Conservation (phyloP, 92 coral and sea anemone genomes). For the Zoanthus sociatus region DNA sequence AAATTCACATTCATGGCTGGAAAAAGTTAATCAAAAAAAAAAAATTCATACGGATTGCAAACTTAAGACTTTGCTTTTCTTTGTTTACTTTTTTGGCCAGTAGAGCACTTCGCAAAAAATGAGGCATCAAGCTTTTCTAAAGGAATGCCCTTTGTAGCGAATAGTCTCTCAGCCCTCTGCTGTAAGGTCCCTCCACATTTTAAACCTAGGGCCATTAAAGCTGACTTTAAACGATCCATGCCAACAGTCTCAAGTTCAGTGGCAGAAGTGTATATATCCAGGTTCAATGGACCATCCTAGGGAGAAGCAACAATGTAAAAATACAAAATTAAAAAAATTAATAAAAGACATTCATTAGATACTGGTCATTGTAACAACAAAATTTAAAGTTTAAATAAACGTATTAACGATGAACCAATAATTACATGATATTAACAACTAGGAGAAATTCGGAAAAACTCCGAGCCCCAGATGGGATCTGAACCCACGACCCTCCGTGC, state of each 20-base stretch:
- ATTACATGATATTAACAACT: too few species aligned
- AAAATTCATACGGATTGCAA: too few species aligned
- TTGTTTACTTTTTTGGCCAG: conserved; percentile 64
- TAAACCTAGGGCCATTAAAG: conserved; percentile 81
- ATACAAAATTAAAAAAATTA: background rate
- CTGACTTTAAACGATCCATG: conserved; percentile 79
- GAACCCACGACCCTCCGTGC: too few species aligned
- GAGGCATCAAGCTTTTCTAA: conserved; percentile 88
- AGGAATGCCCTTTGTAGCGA: conserved; percentile 86
- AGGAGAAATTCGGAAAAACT: too few species aligned
- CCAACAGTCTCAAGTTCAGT: conserved; percentile 85
- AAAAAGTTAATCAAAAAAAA: too few species aligned
- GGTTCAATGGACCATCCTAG: conserved; percentile 61
- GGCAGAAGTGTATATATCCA: conserved; percentile 75
- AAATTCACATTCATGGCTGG: too few species aligned
- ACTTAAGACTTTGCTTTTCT: conserved; percentile 41
- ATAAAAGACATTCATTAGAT: background rate
- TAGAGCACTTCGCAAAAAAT: conserved; percentile 84
- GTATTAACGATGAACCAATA: too few species aligned
- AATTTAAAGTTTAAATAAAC: too few species aligned
- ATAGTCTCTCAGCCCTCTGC: conserved; percentile 95
- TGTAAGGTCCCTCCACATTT: conserved; percentile 99
- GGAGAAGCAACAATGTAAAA: background rate
- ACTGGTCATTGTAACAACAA: too few species aligned
- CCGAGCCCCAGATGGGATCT: too few species aligned